A percentile compares a stretch with the other conserved stretches of the same genome.
phyloP scores from a whole-genome alignment of 2,113 vertebrate species.

The Dendrocopos noguchii region DNA sequence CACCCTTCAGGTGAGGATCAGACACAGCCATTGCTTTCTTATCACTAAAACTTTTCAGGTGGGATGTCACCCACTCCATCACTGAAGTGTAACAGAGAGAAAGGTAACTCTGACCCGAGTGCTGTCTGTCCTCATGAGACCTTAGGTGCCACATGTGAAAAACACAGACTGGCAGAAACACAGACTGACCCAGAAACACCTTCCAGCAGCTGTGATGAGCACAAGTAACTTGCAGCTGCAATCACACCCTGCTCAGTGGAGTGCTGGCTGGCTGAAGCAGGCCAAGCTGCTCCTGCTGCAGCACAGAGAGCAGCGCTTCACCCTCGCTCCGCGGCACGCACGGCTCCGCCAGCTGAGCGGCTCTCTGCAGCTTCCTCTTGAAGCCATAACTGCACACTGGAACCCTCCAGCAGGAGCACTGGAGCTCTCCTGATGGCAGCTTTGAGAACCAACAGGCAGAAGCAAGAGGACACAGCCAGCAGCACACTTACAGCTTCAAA shows the following conservation, averaged over 20 bases:
- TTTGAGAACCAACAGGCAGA: neutral
- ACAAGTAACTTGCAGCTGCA: neutral
- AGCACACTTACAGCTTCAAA: constrained; percentile 87
- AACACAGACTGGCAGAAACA: neutral
- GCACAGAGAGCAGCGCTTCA: neutral
- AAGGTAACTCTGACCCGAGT: neutral
- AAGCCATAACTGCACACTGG: neutral
- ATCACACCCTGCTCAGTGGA: neutral
- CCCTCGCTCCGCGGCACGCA: neutral
- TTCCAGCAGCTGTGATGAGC: neutral
- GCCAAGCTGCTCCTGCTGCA: neutral
- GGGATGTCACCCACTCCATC: neutral
- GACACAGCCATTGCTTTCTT: neutral
- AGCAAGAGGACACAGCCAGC: neutral
- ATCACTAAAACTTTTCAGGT: neutral
- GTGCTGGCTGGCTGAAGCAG: neutral
- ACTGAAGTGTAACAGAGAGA: neutral
- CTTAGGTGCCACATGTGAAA: neutral
- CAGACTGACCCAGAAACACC: neutral
- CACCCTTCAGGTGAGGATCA: neutral
- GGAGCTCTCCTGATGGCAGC: neutral
- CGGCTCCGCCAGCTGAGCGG: neutral
- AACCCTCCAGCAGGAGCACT: neutral
- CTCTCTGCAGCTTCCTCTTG: neutral
- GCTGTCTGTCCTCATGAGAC: neutral